Base-by-base conservation (phyloP, 2,797 vertebrate genomes). In the Luscinia luscinia region DNA sequence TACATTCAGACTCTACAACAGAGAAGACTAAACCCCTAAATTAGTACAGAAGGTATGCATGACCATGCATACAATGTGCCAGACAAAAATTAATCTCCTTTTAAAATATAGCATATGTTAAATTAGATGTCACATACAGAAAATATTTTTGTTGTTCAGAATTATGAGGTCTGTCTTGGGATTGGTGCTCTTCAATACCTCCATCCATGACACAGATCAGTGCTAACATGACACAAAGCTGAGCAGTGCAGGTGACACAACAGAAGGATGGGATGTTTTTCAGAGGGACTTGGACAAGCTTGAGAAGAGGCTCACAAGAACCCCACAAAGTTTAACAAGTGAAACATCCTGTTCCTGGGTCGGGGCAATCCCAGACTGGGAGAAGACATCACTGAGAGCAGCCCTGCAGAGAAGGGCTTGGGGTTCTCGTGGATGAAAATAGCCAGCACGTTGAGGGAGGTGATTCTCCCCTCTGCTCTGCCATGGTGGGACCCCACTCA, bases 321-420 rank as follows among this genome's bases (percentile, higher is more conserved):
- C 28, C 5, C 38, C 23, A 52, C 4, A 14, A 58, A 38, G 3
- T 45, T 79, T 36, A 17, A 32, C 22, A 34, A 26, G 14, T 63
- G 41, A 54, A 69, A 30, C 4, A 17, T 55, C 40, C 30, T 63
- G 26, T 18, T 36, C 9, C 64, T 19, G 17, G 5, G 1, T 41
- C 0, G 0, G 12, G 11, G 26, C 19, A 38, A 36, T 72, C 18
- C 12, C 40, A 49, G 18, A 22, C 15, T 32, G 10, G 9, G 27
- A 36, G 15, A 21, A 43, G 45, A 26, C 3, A 17, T 13, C 15
- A n/a, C 1, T 21, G 38, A 64, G n/a, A 58, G 6, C 26, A 64
- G 15, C 9, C 32, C 32, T 38, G n/a, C 9, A 5, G 15, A 38
- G 45, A 51, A 15, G 7, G 19, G 7, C 19, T 28, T 20, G 27